Conservation (phyloP, 2,797 vertebrate species). For the Phrynocephalus guinanensis region DNA sequence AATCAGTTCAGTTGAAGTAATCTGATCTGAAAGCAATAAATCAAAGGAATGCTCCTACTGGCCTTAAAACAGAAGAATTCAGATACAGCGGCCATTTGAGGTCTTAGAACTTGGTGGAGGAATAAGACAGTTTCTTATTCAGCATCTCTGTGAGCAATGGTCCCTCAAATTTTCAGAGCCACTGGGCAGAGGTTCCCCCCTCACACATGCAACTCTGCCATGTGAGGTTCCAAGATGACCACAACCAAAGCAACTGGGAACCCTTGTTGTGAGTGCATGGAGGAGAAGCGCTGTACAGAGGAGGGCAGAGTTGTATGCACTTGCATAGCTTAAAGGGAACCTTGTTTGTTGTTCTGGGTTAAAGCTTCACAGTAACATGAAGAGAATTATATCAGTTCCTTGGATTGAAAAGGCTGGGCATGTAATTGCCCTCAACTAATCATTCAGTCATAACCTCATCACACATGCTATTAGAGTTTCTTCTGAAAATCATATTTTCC, state of each 20-base stretch:
- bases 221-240: too few species aligned
- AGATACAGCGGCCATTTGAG: background rate
- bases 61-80: background rate
- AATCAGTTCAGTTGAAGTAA: background rate
- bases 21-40: background rate
- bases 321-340: too few species aligned
- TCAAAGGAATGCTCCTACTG: background rate
- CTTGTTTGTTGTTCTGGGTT: background rate
- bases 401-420: background rate
- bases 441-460: background rate
- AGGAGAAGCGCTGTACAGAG: too few species aligned
- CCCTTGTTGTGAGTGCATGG: too few species aligned
- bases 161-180: too few species aligned
- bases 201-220: too few species aligned
- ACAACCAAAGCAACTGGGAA: too few species aligned
- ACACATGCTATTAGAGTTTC: background rate
- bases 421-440: background rate
- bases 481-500: background rate
- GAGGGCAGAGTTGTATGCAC: too few species aligned
- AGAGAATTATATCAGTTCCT: background rate
- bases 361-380: background rate
- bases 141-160: background rate
- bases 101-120: background rate
- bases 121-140: background rate
- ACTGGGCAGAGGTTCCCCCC: too few species aligned